Evolutionary conservation across 2,888 invertebrate species (phyloP), one percentile per base, ranked within the genome.

Genomic region (Apodemia hepburni): DNA sequence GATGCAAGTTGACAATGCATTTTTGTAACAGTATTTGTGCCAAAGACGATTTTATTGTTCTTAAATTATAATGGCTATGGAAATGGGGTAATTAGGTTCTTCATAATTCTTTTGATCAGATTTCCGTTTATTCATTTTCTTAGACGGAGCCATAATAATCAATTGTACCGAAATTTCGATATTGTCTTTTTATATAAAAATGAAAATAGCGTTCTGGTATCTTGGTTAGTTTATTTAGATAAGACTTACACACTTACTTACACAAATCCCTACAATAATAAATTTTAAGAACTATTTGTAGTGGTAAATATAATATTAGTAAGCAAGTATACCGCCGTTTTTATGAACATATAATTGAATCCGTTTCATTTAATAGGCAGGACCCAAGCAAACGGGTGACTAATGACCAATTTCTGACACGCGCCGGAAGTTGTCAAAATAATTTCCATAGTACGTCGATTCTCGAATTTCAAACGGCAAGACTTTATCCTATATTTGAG

Each of bases 1-100:
- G n/a, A 66, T 63, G 61, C 35, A 60, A 61, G 57, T 61, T 67
- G 67, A 68, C 64, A 64, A 63, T 67, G 64, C 66, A 64, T 60
- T 62, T 66, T 66, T 63, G 65, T 63, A 61, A 58, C 49, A 29
- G 33, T 62, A 64, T 66, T 66, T 66, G 64, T 64, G 64, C 64
- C 66, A 64, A 65, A 61, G 35, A 57, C 22, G 22, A 57, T 27
- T 57, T 57, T 57, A 57, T 57, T 29, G 57, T 54, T 12, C 54
- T 54, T 15, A 22, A 54, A 54, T 54, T 54, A 54, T 54, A 27
- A 54, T 22, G 54, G 4, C 54, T 54, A 54, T 54, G 27, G 54
- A 54, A 54, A 27, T 54, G 5, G 54, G 22, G 54, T 27, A 54
- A 54, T 54, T 54, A 54, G 5, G 15, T 54, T 54, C 27, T 54